phyloP scores from a whole-genome alignment of 2,888 invertebrate species.

The Dexiosoma caninum region DNA sequence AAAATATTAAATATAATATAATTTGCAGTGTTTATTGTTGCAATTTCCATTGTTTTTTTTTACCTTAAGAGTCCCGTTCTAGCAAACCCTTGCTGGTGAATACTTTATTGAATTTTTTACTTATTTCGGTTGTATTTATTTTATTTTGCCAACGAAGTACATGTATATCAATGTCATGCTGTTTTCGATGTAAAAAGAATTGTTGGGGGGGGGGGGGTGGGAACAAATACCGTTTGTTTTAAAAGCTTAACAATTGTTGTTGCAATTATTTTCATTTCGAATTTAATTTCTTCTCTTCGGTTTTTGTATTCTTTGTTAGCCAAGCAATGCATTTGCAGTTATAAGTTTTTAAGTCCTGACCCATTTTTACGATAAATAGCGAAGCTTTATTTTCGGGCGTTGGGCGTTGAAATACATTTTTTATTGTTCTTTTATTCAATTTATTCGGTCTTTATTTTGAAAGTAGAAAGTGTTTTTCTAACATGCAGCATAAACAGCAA shows the following conservation, averaged over 20 bases:
- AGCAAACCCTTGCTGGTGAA: neutral
- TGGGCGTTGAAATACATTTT: neutral
- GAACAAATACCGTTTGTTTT: conserved; percentile 50
- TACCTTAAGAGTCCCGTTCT: neutral
- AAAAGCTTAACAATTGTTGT: conserved; percentile 57
- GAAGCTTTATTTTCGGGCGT: conserved; percentile 2
- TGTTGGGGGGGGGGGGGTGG: too few species aligned
- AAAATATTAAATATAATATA: conserved; percentile 26
- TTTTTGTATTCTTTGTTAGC: neutral
- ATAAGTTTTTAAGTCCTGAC: conserved; percentile 36
- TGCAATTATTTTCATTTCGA: conserved; percentile 50
- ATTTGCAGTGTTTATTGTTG: conserved; percentile 32
- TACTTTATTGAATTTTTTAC: conserved; percentile 4
- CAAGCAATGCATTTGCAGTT: neutral
- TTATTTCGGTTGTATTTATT: neutral
- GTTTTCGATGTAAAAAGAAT: neutral
- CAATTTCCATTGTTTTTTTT: conserved; percentile 8
- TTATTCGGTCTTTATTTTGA: neutral
- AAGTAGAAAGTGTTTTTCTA: neutral
- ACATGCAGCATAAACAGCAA: too few species aligned
- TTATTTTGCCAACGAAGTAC: conserved; percentile 16
- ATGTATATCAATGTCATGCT: conserved; percentile 50
- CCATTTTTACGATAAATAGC: conserved; percentile 25
- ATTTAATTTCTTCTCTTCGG: neutral
- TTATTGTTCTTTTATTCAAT: neutral